phyloP scores from a whole-genome alignment of 92 coral and sea anemone species.

The Phenganax stokvisi region DNA sequence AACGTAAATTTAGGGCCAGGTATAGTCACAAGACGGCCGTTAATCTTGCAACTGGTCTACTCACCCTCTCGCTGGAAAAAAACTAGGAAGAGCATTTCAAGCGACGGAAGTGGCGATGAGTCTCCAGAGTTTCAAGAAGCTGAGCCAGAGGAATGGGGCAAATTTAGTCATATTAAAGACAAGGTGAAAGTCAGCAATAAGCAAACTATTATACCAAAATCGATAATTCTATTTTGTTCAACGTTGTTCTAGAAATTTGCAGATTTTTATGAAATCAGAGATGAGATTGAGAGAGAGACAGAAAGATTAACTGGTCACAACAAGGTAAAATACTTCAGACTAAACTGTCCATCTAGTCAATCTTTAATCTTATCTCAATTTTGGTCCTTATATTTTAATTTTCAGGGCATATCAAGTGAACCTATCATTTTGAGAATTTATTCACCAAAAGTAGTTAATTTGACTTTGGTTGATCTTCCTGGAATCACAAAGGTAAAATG shows the following conservation, averaged over 20 bases:
- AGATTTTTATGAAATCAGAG: slow-evolving; percentile 87
- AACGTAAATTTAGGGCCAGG: slow-evolving; percentile 61
- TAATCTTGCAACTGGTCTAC: slow-evolving; percentile 80
- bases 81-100: slow-evolving; percentile 41
- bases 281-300: slow-evolving; percentile 96
- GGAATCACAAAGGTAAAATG: slow-evolving; percentile 82
- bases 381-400: background rate
- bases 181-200: slow-evolving; percentile 50
- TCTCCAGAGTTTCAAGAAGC: slow-evolving; percentile 51
- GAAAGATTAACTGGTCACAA: slow-evolving; percentile 92
- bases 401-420: slow-evolving; percentile 94
- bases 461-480: slow-evolving; percentile 95
- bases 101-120: slow-evolving; percentile 53
- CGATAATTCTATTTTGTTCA: background rate
- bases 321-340: slow-evolving; percentile 52
- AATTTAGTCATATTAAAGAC: slow-evolving; percentile 85
- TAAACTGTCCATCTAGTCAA: background rate
- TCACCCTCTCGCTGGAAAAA: slow-evolving; percentile 53
- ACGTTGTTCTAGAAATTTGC: slow-evolving; percentile 54
- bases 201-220: too few species aligned
- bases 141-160: slow-evolving; percentile 98
- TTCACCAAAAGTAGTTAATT: slow-evolving; percentile 88
- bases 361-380: background rate
- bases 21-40: slow-evolving; percentile 84
- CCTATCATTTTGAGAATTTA: slow-evolving; percentile 80